Conservation (phyloP, 1,140 invertebrate genomes). For the Drosophila bocqueti region DNA sequence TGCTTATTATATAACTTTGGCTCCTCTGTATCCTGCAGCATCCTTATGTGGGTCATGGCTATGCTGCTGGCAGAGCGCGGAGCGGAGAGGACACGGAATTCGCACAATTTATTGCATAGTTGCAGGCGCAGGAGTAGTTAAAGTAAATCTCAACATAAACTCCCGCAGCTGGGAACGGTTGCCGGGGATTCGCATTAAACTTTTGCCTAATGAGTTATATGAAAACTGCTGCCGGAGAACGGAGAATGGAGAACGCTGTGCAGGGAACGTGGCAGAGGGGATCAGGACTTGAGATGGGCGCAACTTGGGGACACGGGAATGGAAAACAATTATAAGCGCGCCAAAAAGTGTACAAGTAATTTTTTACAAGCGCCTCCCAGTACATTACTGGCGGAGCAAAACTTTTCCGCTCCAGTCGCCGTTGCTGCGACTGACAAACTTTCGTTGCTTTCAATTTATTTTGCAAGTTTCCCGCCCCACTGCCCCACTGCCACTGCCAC, state of each 20-base stretch:
- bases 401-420: conserved; percentile 41
- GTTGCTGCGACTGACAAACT: conserved; percentile 62
- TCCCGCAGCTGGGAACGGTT: conserved; percentile 30
- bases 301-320: conserved; percentile 34
- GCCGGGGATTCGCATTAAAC: conserved; percentile 49
- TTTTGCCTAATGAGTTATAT: conserved; percentile 79
- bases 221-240: conserved; percentile 8
- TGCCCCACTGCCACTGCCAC: conserved; percentile 6
- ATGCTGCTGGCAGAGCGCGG: conserved; percentile 8
- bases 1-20: conserved; percentile 72
- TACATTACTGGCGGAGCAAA: conserved; percentile 66
- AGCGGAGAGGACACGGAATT: conserved; percentile 55
- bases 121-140: conserved; percentile 75
- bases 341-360: conserved; percentile 76
- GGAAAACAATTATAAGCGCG: conserved; percentile 79
- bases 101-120: conserved; percentile 79
- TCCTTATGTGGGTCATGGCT: conserved; percentile 65
- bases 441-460: conserved; percentile 79
- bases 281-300: neutral
- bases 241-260: neutral
- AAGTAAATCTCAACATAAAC: conserved; percentile 74
- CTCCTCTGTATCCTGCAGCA: neutral
- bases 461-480: conserved; percentile 50
- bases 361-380: conserved; percentile 55
- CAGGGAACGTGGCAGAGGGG: neutral